Conservation (phyloP, 2,113 vertebrate genomes). For the Romanogobio albipinnatus region DNA sequence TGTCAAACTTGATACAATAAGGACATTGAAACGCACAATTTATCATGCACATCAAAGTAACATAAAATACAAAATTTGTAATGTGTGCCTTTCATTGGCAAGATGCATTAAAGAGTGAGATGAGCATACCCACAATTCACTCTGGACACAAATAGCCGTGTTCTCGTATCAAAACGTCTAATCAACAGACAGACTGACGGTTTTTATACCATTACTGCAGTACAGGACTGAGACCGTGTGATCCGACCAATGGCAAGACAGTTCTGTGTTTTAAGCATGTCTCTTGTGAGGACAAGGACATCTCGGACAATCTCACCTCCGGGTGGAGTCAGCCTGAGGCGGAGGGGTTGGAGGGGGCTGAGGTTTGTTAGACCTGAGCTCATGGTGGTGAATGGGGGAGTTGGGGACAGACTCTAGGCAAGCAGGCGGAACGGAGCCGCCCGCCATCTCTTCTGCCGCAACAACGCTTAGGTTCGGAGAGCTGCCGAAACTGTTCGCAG, state of each 20-base stretch:
- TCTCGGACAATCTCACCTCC: slow-evolving; percentile 62
- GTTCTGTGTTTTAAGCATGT: slow-evolving; percentile 47
- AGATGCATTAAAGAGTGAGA: slow-evolving; percentile 46
- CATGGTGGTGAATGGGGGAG: slow-evolving; percentile 63
- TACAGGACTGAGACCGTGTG: slow-evolving; percentile 42
- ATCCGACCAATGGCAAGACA: slow-evolving; percentile 53
- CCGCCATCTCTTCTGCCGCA: slow-evolving; percentile 65
- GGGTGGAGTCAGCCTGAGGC: slow-evolving; percentile 47
- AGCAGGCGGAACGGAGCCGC: slow-evolving; percentile 52
- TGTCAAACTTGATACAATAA: slow-evolving; percentile 23
- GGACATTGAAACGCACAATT: slow-evolving; percentile 25
- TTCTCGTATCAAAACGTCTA: background rate
- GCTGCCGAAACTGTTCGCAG: slow-evolving; percentile 68
- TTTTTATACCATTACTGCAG: background rate
- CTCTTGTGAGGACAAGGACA: slow-evolving; percentile 58
- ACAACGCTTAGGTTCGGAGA: slow-evolving; percentile 69
- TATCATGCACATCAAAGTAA: slow-evolving; percentile 49
- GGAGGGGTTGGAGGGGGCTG: slow-evolving; percentile 44
- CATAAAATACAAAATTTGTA: slow-evolving; percentile 42
- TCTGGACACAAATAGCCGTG: slow-evolving; percentile 37
- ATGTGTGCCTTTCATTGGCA: slow-evolving; percentile 10
- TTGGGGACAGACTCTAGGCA: slow-evolving; percentile 62
- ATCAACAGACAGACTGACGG: slow-evolving; percentile 46
- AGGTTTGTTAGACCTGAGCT: slow-evolving; percentile 63
- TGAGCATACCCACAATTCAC: slow-evolving; percentile 36